phyloP scores from a whole-genome alignment of 2,113 vertebrate genomes.

The Carlito syrichta region DNA sequence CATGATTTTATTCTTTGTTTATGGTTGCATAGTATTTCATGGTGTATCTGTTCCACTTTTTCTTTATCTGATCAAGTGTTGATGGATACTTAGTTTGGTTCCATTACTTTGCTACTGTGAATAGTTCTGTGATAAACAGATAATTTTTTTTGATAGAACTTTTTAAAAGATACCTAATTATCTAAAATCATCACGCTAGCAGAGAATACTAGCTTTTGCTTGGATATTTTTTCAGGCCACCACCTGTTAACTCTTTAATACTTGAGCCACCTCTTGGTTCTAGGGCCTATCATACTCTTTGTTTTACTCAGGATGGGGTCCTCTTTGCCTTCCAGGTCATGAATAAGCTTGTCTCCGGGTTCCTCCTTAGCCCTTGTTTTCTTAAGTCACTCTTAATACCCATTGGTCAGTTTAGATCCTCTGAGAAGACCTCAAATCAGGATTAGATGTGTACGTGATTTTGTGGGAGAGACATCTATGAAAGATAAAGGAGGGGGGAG shows the following conservation, averaged over 20 bases:
- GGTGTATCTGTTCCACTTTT: too few relatives aligned
- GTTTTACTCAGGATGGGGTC: background rate
- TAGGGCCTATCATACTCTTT: background rate
- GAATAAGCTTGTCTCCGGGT: background rate
- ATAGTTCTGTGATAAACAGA: too few relatives aligned
- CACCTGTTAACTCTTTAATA: too few relatives aligned
- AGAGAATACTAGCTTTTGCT: background rate
- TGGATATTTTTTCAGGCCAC: background rate
- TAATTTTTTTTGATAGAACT: too few relatives aligned
- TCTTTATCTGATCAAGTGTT: too few relatives aligned
- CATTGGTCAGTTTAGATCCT: background rate
- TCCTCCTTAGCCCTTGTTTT: background rate
- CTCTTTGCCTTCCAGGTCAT: background rate
- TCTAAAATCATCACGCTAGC: background rate
- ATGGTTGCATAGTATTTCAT: too few relatives aligned
- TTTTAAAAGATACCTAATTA: background rate
- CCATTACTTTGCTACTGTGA: too few relatives aligned
- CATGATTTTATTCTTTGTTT: too few relatives aligned
- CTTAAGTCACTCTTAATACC: background rate
- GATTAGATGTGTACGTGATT: background rate
- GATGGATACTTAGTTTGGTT: too few relatives aligned
- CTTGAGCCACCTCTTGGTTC: background rate
- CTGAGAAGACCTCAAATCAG: background rate
- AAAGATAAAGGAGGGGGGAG: background rate
- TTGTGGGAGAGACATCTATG: rapidly evolving